These are phyloP conservation scores for Lepidocyrtoides sp. DNA, from an alignment of 2,888 invertebrate genomes.

Conservation along the genomic window DNA sequence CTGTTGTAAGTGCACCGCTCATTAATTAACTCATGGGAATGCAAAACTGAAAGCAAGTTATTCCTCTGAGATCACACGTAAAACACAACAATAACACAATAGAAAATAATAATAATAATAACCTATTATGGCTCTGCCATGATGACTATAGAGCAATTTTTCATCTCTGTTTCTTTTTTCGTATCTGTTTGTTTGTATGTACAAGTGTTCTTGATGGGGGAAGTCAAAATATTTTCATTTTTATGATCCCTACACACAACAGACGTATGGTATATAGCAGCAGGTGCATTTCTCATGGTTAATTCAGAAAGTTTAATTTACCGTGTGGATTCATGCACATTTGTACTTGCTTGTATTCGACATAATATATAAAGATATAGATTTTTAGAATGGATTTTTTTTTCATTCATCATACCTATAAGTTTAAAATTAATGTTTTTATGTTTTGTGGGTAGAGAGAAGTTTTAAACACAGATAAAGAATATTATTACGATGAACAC, in stretches of 20 bases:
- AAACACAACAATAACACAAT: slow-evolving; percentile 16
- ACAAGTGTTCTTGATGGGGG: background rate
- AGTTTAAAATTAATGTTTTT: background rate
- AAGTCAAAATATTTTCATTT: slow-evolving; percentile 61
- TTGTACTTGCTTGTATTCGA: too few species aligned
- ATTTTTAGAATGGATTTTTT: background rate
- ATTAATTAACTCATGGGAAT: slow-evolving; percentile 68
- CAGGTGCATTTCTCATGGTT: slow-evolving; percentile 56
- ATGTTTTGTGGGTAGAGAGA: background rate
- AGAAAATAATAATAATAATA: slow-evolving; percentile 28
- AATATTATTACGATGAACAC: background rate
- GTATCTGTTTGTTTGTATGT: background rate
- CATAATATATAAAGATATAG: too few species aligned
- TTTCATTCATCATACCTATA: background rate
- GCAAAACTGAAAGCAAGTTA: slow-evolving; percentile 31
- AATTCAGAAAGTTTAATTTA: slow-evolving; percentile 54
- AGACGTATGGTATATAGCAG: background rate
- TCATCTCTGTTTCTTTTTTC: slow-evolving; percentile 26
- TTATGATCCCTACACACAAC: background rate
- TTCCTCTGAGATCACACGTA: slow-evolving; percentile 37
- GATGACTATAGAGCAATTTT: slow-evolving; percentile 26
- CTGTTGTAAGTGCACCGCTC: slow-evolving; percentile 42
- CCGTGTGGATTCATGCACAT: background rate
- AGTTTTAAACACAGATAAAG: background rate
- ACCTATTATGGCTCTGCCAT: slow-evolving; percentile 9